Base-by-base conservation (phyloP, 2,888 invertebrate genomes). In the Eudemis profundana region DNA sequence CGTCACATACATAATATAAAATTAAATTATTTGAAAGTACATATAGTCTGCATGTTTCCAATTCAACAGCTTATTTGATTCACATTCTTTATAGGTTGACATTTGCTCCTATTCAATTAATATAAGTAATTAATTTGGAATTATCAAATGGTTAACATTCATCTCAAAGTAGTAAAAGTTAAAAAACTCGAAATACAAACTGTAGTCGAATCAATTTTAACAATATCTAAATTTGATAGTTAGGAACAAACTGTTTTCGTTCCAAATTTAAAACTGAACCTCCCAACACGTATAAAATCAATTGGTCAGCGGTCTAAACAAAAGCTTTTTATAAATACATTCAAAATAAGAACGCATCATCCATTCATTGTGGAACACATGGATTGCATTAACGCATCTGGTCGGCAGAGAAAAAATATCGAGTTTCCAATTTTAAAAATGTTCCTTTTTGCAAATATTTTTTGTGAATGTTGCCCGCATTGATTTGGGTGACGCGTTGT, bases 331-430 rank as follows among this genome's bases (percentile, higher is more conserved):
- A 60, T 49, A 66, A 50, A 62, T 68, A 68, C 63, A 66, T 66
- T 54, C 61, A 62, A 68, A 66, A 68, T 60, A 68, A 61, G 61
- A 61, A 65, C 65, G 65, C 65, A 65, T 59, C 59, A 47, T 53
- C 59, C 42, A 49, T 56, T 29, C 63, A 62, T 38, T 61, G 61
- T 54, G 23, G 63, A 81, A 84, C 86, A 85, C 73, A 82, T 86
- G 86, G 75, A 76, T 65, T 76, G 80, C 83, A 85, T 84, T 84
- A 85, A 80, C 79, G 78, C 86, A 85, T 84, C 81, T 84, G 86
- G 81, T 66, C 61, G 72, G 72, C 50, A 42, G 57, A 19, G 47
- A 82, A 82, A 82, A 80, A 79, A 79, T 84, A 86, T 87, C 83
- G 67, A 72, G 78, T 87, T 85, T 82, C 86, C 74, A 66, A 69